These are phyloP conservation scores for Zaprionus ghesquierei DNA, from an alignment of 1,140 invertebrate genomes.

Conservation along the genomic window DNA sequence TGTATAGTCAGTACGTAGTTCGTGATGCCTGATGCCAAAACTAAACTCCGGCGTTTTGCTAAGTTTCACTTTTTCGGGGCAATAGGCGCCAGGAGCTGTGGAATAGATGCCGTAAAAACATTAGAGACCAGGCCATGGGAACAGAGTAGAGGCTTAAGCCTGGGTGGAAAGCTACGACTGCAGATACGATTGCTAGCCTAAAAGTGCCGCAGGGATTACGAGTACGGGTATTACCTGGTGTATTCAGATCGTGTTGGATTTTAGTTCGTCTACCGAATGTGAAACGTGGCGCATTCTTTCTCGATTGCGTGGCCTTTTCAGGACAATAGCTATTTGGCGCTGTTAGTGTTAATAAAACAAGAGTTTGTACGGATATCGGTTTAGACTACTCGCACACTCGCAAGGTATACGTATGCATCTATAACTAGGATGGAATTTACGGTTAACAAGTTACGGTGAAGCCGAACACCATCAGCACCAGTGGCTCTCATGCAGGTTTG, in stretches of 20 bases:
- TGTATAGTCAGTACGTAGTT: slow-evolving; percentile 87
- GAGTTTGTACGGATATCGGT: slow-evolving; percentile 50
- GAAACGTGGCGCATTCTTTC: slow-evolving; percentile 83
- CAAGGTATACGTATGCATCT: neutral
- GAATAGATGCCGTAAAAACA: slow-evolving; percentile 8
- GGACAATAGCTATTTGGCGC: slow-evolving; percentile 85
- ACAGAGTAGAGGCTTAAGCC: neutral
- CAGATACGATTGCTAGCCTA: neutral
- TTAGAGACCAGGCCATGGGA: neutral
- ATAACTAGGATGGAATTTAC: slow-evolving; percentile 9
- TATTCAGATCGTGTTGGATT: slow-evolving; percentile 82
- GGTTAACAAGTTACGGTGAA: neutral
- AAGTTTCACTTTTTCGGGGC: slow-evolving; percentile 86
- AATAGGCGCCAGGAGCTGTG: slow-evolving; percentile 86
- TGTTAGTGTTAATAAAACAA: slow-evolving; percentile 81
- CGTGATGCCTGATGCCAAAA: slow-evolving; percentile 86
- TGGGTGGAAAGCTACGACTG: neutral
- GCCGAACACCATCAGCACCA: neutral
- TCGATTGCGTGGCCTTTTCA: slow-evolving; percentile 86
- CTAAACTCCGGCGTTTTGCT: slow-evolving; percentile 86
- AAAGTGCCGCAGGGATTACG: slow-evolving; percentile 12
- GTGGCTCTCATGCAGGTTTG: neutral
- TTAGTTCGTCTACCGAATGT: slow-evolving; percentile 83
- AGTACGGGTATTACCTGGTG: slow-evolving; percentile 77
- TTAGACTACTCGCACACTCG: slow-evolving; percentile 41